Evolutionary conservation across 2,797 vertebrate species (phyloP), one percentile per base, ranked within the genome.

Genomic region (Geotrypetes seraphini): DNA sequence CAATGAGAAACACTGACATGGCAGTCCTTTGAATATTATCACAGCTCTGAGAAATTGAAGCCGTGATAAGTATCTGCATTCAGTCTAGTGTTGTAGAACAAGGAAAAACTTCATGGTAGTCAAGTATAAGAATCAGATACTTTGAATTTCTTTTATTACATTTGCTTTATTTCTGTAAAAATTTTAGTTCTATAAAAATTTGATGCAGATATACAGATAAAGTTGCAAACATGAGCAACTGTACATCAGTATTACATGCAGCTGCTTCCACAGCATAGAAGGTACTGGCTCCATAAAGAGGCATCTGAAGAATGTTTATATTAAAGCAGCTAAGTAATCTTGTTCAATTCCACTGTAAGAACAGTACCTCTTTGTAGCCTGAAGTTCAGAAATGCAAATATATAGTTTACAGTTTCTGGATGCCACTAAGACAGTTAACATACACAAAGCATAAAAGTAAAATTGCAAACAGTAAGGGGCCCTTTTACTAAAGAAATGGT

Each of bases 91-190:
- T n/a, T n/a, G n/a, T n/a, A n/a, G n/a, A n/a, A n/a, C n/a, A n/a
- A n/a, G n/a, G n/a, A n/a, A n/a, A n/a, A n/a, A n/a, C n/a, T n/a
- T n/a, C n/a, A n/a, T n/a, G n/a, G n/a, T n/a, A n/a, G n/a, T n/a
- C n/a, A n/a, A n/a, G n/a, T n/a, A n/a, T n/a, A n/a, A n/a, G n/a
- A n/a, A n/a, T n/a, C n/a, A n/a, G n/a, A n/a, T n/a, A n/a, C n/a
- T n/a, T n/a, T n/a, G n/a, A n/a, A n/a, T 37, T 44, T 36, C 54
- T 31, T 46, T 16, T 13, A 55, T 65, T 63, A 60, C 17, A 56
- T 33, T 66, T 34, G 50, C 45, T 78, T 81, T 73, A 76, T 76
- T 81, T 54, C 55, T 72, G 48, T 63, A 78, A 46, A 71, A 73
- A 69, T 57, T 50, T 69, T 44, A 58, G 26, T 44, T 60, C 49